Conservation (phyloP, 1,140 invertebrate species). For the Dendrolimus punctatus region DNA sequence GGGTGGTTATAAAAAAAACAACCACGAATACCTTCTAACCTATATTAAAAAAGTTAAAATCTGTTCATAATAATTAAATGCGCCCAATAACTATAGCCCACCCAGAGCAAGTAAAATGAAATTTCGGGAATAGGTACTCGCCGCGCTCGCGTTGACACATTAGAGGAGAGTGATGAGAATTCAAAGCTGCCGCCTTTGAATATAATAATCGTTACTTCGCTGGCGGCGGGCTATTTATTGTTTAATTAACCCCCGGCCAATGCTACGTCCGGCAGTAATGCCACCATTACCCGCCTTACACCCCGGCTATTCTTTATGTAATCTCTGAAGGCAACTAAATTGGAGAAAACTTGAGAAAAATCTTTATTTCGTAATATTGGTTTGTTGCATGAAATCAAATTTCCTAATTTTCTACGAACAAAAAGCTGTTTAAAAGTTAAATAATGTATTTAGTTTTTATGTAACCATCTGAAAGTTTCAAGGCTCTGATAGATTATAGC, state of each 20-base stretch:
- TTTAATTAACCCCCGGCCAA: constrained; percentile 55
- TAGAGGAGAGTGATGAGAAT: constrained; percentile 68
- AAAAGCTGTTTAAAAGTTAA: no score
- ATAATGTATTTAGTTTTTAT: no score
- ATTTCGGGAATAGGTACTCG: constrained; percentile 37
- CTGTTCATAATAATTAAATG: no score
- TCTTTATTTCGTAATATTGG: constrained; percentile 1
- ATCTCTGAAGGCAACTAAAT: constrained; percentile 29
- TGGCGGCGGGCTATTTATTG: constrained; percentile 54
- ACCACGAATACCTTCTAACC: no score
- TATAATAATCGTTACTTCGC: constrained; percentile 57
- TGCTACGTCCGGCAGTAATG: constrained; percentile 25
- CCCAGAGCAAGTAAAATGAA: not conserved
- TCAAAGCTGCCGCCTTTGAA: constrained; percentile 59
- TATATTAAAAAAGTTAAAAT: no score
- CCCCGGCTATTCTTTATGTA: constrained; percentile 49
- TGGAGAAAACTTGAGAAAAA: constrained; percentile 36
- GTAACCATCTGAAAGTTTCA: no score
- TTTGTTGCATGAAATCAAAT: no score
- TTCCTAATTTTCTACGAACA: no score
- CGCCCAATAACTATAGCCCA: not conserved
- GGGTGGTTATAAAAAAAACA: no score
- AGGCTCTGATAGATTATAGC: no score
- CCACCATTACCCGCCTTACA: constrained; percentile 26
- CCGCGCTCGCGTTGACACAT: constrained; percentile 51